These are phyloP conservation scores for Dioctria linearis DNA, from an alignment of 2,888 invertebrate species.

Conservation along the genomic window DNA sequence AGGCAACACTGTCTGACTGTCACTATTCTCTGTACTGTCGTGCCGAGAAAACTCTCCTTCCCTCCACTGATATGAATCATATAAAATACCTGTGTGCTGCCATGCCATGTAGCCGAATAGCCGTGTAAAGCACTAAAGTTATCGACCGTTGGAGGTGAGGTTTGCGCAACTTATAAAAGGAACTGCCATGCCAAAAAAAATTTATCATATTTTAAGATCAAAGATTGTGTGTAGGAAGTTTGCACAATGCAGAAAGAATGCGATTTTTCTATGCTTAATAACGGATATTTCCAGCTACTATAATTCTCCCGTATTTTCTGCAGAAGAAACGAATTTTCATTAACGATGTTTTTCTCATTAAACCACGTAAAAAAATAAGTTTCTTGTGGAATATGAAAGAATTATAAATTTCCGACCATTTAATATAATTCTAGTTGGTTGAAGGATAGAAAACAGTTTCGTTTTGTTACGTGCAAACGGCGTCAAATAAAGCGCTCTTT, in stretches of 20 bases:
- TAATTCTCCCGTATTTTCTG: too few relatives aligned
- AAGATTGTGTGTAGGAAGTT: background rate
- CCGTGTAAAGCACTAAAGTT: constrained; percentile 2
- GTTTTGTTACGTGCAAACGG: too few relatives aligned
- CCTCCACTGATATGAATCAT: constrained; percentile 12
- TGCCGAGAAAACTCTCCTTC: constrained; percentile 10
- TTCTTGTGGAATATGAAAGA: too few relatives aligned
- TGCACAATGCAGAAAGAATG: background rate
- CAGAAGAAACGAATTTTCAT: too few relatives aligned
- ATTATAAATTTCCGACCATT: too few relatives aligned
- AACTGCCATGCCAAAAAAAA: background rate
- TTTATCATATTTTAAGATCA: too few relatives aligned
- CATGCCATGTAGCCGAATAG: background rate
- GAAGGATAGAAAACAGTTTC: too few relatives aligned
- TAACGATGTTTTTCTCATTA: too few relatives aligned
- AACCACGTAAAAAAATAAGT: too few relatives aligned
- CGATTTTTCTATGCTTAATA: too few relatives aligned
- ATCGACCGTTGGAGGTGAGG: constrained; percentile 11
- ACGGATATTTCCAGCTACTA: background rate
- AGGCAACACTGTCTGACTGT: constrained; percentile 19
- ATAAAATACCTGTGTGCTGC: background rate
- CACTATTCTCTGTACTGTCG: background rate
- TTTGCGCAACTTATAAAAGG: constrained; percentile 4
- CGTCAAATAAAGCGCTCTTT: too few relatives aligned
- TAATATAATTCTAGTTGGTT: too few relatives aligned